These are phyloP conservation scores for Dipodomys stephensi DNA, from an alignment of 2,113 vertebrate genomes.

Conservation along the genomic window DNA sequence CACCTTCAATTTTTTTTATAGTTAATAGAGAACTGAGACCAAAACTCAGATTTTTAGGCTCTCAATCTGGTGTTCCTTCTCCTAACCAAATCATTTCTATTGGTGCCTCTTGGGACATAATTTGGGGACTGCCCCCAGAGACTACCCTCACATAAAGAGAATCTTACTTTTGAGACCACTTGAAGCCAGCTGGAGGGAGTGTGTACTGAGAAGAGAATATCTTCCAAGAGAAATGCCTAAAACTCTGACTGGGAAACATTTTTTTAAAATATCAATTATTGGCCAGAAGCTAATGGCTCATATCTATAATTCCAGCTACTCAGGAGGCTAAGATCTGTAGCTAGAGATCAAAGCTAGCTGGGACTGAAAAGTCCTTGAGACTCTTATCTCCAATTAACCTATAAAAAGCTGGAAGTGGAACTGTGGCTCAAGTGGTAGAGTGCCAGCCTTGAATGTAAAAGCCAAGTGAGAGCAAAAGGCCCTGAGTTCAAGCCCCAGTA, in stretches of 20 bases:
- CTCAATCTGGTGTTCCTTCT: neutral
- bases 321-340: too few species aligned
- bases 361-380: too few species aligned
- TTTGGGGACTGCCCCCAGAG: neutral
- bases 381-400: too few species aligned
- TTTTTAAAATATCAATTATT: too few species aligned
- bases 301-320: too few species aligned
- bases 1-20: neutral
- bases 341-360: too few species aligned
- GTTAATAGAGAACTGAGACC: neutral
- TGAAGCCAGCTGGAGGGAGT: neutral
- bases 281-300: too few species aligned
- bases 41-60: neutral
- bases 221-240: neutral
- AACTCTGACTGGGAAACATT: neutral
- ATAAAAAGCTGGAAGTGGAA: too few species aligned
- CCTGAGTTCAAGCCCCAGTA: too few species aligned
- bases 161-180: neutral
- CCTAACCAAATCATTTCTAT: slow-evolving; percentile 19
- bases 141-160: neutral
- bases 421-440: too few species aligned
- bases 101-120: neutral
- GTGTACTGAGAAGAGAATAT: neutral
- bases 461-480: too few species aligned
- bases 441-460: too few species aligned